Base-by-base conservation (phyloP, 2,113 vertebrate genomes). In the Dendrocopos noguchii region DNA sequence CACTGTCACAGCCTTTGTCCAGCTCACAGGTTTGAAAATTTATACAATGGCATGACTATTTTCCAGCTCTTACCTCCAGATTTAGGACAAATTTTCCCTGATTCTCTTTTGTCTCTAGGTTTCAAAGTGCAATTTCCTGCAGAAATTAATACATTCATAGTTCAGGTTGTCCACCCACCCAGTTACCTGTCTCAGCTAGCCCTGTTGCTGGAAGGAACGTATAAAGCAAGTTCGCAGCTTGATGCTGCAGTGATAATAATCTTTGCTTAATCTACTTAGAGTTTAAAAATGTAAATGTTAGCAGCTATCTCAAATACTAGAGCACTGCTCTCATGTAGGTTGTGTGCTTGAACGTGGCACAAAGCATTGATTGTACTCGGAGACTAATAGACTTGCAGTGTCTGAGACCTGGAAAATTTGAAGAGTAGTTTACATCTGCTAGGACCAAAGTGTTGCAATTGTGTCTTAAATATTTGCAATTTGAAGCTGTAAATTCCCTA, bases 101-200 rank as follows among this genome's bases (percentile, higher is more conserved):
- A 73, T 88, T 90, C 61, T 82, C 80, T 75, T 93, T 91, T 83
- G 80, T 90, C 94, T 76, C 72, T 74, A 59, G n/a, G 52, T 65
- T 96, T 95, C 91, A 85, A 94, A 91, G 87, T 76, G 68, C 68
- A 72, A 80, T 96, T 93, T 95, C 88, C 92, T 86, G 74, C 80
- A 89, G 82, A 94, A 96, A 90, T 0, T 10, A 75, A 84, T 85
- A 70, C 55, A 74, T 24, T 90, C 86, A 70, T 92, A 87, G 91
- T 70, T 96, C 90, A 89, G 46, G 47, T 70, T 95, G 87, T 94
- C 84, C 86, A 86, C 85, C 84, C 92, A 95, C 95, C 42, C 78
- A 59, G 64, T 27, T 93, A 84, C 97, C 80, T 98, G 97, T 95
- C 96, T 91, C 83, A 91, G 96, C 97, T 96, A 96, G 98, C 94